Evolutionary conservation across 1,140 invertebrate genomes (phyloP).

Genomic region (Ctenoplectra terminalis): DNA sequence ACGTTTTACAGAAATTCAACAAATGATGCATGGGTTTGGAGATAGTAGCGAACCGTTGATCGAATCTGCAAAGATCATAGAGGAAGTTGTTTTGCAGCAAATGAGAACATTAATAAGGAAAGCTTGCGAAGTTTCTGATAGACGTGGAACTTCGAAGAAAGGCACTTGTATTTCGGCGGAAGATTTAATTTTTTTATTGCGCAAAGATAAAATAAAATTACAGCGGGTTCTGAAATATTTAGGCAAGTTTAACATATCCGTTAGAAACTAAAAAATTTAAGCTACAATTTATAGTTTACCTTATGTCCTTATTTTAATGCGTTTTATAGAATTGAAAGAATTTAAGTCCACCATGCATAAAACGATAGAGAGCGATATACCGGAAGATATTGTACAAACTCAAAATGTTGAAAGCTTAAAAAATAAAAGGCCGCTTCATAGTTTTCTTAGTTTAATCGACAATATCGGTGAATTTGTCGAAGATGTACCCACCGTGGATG

Average conservation of each 20-base stretch:
- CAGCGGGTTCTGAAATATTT: slow-evolving; percentile 85
- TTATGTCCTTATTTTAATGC: not conserved
- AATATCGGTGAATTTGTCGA: slow-evolving; percentile 79
- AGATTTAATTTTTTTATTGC: slow-evolving; percentile 86
- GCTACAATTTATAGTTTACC: not conserved
- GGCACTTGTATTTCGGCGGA: slow-evolving; percentile 72
- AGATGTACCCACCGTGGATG: slow-evolving; percentile 70
- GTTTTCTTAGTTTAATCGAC: slow-evolving; percentile 75
- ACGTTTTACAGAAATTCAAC: slow-evolving; percentile 82
- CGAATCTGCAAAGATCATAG: slow-evolving; percentile 85
- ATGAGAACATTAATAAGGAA: slow-evolving; percentile 82
- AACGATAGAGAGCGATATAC: slow-evolving; percentile 62
- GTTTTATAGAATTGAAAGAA: slow-evolving; percentile 76
- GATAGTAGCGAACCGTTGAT: slow-evolving; percentile 84
- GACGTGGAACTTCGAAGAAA: slow-evolving; percentile 73
- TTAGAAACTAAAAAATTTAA: not conserved
- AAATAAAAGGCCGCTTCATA: slow-evolving; percentile 64
- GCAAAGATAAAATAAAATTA: slow-evolving; percentile 85
- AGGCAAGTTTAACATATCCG: slow-evolving; percentile 70
- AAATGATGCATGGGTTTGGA: slow-evolving; percentile 87
- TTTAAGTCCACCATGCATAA: slow-evolving; percentile 74
- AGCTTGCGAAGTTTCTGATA: slow-evolving; percentile 82
- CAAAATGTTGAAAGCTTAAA: slow-evolving; percentile 58
- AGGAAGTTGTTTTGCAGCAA: slow-evolving; percentile 85
- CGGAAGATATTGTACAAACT: slow-evolving; percentile 53